Base-by-base conservation (phyloP, 2,797 vertebrate genomes). In the Phalloptychus januarius region DNA sequence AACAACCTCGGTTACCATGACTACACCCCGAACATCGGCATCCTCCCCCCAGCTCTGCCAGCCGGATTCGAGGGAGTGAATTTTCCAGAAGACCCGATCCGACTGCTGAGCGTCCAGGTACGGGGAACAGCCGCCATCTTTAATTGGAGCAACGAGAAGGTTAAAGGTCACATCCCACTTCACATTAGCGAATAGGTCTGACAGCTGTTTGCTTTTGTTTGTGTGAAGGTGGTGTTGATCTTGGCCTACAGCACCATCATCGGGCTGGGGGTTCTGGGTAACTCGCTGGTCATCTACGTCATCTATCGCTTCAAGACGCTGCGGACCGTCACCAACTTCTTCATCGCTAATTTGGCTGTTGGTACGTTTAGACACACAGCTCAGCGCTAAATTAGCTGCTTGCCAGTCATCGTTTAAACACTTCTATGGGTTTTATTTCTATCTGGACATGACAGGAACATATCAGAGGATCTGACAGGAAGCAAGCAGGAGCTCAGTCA, bases 311-410 rank as follows among this genome's bases (percentile, higher is more conserved):
- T 97, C 92, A 98, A 97, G 94, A 97, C 94, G 3, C 97, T 99
- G 79, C 96, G 96, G n/a, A 98, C 97, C 0, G 97, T 98, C 80
- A 98, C 98, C 48, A 99, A 99, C 94, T 98, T 97, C 90, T 98
- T 98, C 90, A 99, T 99, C 61, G 97, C 97, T 33, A 99, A 99
- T 83, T 93, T 99, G 85, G 97, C 97, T 0, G 96, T 99, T 36
- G 97, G 93, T 94, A 83, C 0, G 93, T 72, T 2, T 0, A 1
- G 46, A 48, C 52, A 70, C 20, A 44, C 65, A n/a, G 38, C 40
- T n/a, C 38, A 13, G 23, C 5, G 5, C 36, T 40, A 69, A 42
- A 69, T 42, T 69, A 61, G 33, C 3, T 67, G 50, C 71, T 44
- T 3, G 28, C 42, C 33, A 40, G 25, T 40, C 52, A 40, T 40